Percentiles rank a stretch among this genome's conserved stretches.
phyloP scores from a whole-genome alignment of 2,797 vertebrate species.

The Hoplostethus atlanticus region DNA sequence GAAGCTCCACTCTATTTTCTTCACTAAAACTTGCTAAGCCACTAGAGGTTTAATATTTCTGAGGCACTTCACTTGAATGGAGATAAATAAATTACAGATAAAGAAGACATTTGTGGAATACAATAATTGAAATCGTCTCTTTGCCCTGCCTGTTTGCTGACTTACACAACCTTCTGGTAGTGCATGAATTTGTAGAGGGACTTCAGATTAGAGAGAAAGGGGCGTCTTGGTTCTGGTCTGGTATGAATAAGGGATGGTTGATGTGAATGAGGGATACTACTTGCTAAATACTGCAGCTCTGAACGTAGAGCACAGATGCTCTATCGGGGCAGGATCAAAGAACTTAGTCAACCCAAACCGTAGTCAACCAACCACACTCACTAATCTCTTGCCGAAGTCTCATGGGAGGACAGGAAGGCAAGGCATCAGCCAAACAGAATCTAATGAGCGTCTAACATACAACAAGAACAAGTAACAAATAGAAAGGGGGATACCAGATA shows the following conservation, averaged over 20 bases:
- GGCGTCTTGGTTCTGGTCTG: conserved; percentile 58
- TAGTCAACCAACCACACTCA: conserved; percentile 72
- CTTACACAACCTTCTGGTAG: conserved; percentile 44
- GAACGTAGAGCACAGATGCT: conserved; percentile 56
- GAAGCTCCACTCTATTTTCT: background rate
- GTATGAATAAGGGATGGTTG: conserved; percentile 71
- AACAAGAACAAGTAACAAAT: conserved; percentile 35
- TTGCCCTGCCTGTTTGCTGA: conserved; percentile 17
- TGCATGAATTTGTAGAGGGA: conserved; percentile 46
- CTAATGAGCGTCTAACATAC: conserved; percentile 60
- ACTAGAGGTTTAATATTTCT: conserved; percentile 14
- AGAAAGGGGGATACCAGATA: conserved; percentile 20
- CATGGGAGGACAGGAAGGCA: conserved; percentile 42
- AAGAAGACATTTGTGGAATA: conserved; percentile 36
- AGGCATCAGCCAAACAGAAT: conserved; percentile 55
- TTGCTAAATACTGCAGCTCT: conserved; percentile 32
- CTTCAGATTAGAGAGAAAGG: conserved; percentile 65
- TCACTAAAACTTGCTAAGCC: conserved; percentile 11
- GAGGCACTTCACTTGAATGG: background rate
- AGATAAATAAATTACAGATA: conserved; percentile 22
- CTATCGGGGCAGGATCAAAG: conserved; percentile 78
- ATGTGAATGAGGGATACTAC: conserved; percentile 61
- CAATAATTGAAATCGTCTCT: conserved; percentile 20
- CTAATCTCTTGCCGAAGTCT: conserved; percentile 70
- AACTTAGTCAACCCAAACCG: conserved; percentile 73